phyloP scores from a whole-genome alignment of 1,140 invertebrate genomes.

The Brachionus rotundiformis region DNA sequence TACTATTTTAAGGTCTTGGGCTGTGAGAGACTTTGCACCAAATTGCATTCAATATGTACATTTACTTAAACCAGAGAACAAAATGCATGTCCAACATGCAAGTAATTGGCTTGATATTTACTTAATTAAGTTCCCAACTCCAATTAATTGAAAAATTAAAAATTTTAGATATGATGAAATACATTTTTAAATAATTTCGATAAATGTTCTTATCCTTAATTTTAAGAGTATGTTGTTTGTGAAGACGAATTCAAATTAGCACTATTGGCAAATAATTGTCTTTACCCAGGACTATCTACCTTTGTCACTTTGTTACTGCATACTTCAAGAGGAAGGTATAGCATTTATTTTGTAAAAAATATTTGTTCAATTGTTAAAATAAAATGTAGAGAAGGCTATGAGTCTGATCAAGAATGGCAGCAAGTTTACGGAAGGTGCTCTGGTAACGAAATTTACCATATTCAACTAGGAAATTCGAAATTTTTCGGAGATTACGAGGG shows the following conservation, averaged over 20 bases:
- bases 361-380: not conserved
- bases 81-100: conserved; percentile 95
- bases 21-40: conserved; percentile 94
- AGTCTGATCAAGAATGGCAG: conserved; percentile 95
- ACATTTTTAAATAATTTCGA: not conserved
- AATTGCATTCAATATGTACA: conserved; percentile 94
- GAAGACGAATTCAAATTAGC: conserved; percentile 96
- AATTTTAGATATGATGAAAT: too few relatives aligned
- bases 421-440: conserved; percentile 92
- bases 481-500: conserved; percentile 98
- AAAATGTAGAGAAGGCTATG: conserved; percentile 82
- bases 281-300: conserved; percentile 92
- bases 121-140: too few relatives aligned
- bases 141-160: conserved; percentile 1
- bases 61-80: conserved; percentile 95
- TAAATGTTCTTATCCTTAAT: conserved; percentile 14
- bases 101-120: conserved; percentile 59
- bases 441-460: conserved; percentile 98
- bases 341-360: conserved; percentile 55
- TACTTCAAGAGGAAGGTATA: conserved; percentile 92
- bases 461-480: conserved; percentile 85
- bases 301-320: conserved; percentile 89
- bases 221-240: conserved; percentile 84
- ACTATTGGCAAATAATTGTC: conserved; percentile 91
- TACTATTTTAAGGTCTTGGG: conserved; percentile 94